Evolutionary conservation across 1,140 invertebrate genomes (phyloP).

Genomic region (Drosophila sp.): DNA sequence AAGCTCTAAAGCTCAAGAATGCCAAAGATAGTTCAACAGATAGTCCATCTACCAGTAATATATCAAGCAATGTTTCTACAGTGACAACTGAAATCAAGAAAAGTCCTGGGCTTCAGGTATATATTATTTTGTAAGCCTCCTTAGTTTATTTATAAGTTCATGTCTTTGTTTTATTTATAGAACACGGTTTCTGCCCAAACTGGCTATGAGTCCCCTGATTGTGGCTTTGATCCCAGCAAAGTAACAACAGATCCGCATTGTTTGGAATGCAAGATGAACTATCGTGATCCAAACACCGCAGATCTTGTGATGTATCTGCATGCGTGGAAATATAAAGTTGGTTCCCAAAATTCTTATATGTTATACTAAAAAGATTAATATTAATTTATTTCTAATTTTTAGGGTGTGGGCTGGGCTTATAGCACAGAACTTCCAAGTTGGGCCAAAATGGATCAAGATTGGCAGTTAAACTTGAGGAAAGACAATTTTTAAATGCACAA

Average conservation of each 20-base stretch:
- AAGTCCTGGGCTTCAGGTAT: not conserved
- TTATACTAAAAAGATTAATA: not conserved
- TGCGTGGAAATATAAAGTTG: conserved; percentile 94
- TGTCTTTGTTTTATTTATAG: conserved; percentile 18
- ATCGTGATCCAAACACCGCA: conserved; percentile 94
- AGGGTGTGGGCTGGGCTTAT: conserved; percentile 95
- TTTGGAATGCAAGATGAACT: conserved; percentile 95
- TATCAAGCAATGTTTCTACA: not conserved
- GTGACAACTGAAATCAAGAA: conserved; percentile 58
- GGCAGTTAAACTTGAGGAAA: conserved; percentile 46
- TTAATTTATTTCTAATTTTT: conserved; percentile 60
- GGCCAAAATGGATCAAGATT: conserved; percentile 92
- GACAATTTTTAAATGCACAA: conserved; percentile 13
- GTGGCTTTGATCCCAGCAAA: conserved; percentile 88
- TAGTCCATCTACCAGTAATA: not conserved
- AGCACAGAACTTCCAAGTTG: conserved; percentile 94
- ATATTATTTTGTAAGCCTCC: not conserved
- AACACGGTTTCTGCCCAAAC: conserved; percentile 32
- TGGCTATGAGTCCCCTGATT: conserved; percentile 48
- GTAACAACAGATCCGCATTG: conserved; percentile 94
- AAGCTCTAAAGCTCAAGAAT: conserved; percentile 91
- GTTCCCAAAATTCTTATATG: not conserved
- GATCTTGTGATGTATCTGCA: conserved; percentile 98
- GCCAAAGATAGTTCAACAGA: conserved; percentile 85
- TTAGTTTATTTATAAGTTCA: not conserved